Evolutionary conservation across 2,888 invertebrate genomes (phyloP).

Genomic region (Eupsilia transversa): DNA sequence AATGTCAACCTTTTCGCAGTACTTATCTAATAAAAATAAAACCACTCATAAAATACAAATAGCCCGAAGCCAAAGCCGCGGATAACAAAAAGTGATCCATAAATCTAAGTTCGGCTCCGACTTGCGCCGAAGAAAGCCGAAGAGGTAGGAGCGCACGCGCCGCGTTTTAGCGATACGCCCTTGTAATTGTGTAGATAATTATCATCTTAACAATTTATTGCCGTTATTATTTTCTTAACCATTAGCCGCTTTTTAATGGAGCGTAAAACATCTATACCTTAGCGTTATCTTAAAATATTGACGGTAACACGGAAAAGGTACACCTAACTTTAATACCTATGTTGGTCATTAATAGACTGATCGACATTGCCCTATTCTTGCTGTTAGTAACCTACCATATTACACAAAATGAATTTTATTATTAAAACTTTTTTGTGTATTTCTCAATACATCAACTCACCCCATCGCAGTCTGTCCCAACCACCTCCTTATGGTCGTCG

Average conservation of each 20-base stretch:
- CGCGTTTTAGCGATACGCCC: constrained; percentile 62
- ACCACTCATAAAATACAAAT: constrained; percentile 54
- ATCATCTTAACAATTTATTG: constrained; percentile 69
- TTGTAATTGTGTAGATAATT: constrained; percentile 70
- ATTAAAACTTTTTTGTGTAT: too few species aligned
- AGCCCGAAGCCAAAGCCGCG: constrained; percentile 42
- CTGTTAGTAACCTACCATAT: background rate
- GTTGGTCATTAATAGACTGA: constrained; percentile 44
- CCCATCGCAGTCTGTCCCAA: too few species aligned
- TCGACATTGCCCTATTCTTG: constrained; percentile 16
- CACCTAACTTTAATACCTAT: constrained; percentile 25
- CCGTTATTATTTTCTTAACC: constrained; percentile 66
- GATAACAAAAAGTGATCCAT: constrained; percentile 59
- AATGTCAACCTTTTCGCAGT: constrained; percentile 12
- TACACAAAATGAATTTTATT: too few species aligned
- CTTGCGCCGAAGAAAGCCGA: constrained; percentile 58
- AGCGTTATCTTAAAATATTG: constrained; percentile 62
- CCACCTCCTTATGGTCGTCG: too few species aligned
- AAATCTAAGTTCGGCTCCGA: constrained; percentile 59
- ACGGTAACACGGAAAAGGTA: constrained; percentile 44
- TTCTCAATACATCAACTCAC: too few species aligned
- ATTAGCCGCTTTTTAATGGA: constrained; percentile 67
- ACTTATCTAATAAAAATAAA: constrained; percentile 46
- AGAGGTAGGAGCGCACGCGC: constrained; percentile 64
- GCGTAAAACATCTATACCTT: constrained; percentile 63